Percentiles rank a stretch among this genome's conserved stretches.
Conservation (phyloP, 2,797 vertebrate genomes). For the Malacoctenus gilli region DNA sequence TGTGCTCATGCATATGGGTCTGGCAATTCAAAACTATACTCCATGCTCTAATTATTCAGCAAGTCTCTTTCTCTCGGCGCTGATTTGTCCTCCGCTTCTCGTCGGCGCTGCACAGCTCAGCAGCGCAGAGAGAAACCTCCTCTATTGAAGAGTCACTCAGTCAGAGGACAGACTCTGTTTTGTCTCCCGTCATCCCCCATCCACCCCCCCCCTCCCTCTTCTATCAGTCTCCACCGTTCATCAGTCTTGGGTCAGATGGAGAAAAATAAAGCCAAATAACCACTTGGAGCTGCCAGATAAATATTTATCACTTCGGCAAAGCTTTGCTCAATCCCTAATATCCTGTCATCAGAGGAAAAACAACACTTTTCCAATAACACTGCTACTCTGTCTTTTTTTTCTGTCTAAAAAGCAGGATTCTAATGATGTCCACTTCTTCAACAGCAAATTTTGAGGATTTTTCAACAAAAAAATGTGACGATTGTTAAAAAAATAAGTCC, state of each 20-base stretch:
- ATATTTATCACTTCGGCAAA: slow-evolving; percentile 56
- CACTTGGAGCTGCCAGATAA: slow-evolving; percentile 44
- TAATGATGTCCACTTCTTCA: no score
- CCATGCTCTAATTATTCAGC: slow-evolving; percentile 62
- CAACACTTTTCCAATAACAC: no score
- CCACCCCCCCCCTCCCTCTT: slow-evolving; percentile 14
- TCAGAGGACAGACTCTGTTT: slow-evolving; percentile 54
- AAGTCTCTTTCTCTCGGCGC: slow-evolving; percentile 38
- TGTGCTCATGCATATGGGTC: slow-evolving; percentile 27
- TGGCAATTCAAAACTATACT: slow-evolving; percentile 46
- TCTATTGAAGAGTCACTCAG: slow-evolving; percentile 48
- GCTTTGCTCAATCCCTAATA: slow-evolving; percentile 28
- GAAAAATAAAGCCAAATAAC: slow-evolving; percentile 49
- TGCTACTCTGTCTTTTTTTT: no score
- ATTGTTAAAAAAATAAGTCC: no score
- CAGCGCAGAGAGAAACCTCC: slow-evolving; percentile 54
- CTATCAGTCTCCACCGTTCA: slow-evolving; percentile 47
- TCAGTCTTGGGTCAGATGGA: slow-evolving; percentile 31
- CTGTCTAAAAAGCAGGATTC: no score
- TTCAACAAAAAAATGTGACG: no score
- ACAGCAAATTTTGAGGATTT: no score
- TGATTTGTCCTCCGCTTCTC: slow-evolving; percentile 25
- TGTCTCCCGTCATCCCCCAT: slow-evolving; percentile 25
- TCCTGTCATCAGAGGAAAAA: slow-evolving; percentile 15
- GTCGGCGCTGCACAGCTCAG: slow-evolving; percentile 53